phyloP scores from a whole-genome alignment of 2,113 vertebrate genomes.

The Mungos mungo region DNA sequence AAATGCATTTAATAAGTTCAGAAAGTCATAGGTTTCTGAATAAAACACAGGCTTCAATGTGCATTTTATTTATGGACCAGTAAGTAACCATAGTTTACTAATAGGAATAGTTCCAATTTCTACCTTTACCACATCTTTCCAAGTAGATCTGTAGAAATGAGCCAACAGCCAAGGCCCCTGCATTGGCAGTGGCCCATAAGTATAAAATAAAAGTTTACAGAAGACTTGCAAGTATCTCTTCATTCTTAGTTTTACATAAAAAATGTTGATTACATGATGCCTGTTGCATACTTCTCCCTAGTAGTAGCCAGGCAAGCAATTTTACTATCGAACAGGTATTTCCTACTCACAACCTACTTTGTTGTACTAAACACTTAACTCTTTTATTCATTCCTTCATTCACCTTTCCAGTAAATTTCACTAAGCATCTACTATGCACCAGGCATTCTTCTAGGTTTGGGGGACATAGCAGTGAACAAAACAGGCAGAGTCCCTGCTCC shows the following conservation, averaged over 20 bases:
- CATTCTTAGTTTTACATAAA: constrained; percentile 39
- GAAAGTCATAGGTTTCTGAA: constrained; percentile 59
- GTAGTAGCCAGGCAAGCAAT: neutral
- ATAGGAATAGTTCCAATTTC: constrained; percentile 9
- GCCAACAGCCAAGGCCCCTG: constrained; percentile 55
- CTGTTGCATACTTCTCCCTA: neutral
- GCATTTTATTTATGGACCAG: constrained; percentile 53
- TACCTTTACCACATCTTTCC: constrained; percentile 44
- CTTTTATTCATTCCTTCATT: neutral
- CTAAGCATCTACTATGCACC: neutral
- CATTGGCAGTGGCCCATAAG: constrained; percentile 26
- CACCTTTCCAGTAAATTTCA: neutral
- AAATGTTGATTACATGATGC: neutral
- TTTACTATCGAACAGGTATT: neutral
- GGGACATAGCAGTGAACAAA: neutral
- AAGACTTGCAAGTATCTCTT: constrained; percentile 49
- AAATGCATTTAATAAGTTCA: constrained; percentile 59
- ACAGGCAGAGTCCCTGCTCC: neutral
- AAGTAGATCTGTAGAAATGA: constrained; percentile 70
- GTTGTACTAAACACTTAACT: neutral
- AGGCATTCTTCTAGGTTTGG: neutral
- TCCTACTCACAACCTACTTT: neutral
- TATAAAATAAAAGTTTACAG: constrained; percentile 76
- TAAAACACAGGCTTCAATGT: constrained; percentile 46
- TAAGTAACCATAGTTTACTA: constrained; percentile 45